Base-by-base conservation (phyloP, 1,140 invertebrate species). In the Platorchestia sp. region DNA sequence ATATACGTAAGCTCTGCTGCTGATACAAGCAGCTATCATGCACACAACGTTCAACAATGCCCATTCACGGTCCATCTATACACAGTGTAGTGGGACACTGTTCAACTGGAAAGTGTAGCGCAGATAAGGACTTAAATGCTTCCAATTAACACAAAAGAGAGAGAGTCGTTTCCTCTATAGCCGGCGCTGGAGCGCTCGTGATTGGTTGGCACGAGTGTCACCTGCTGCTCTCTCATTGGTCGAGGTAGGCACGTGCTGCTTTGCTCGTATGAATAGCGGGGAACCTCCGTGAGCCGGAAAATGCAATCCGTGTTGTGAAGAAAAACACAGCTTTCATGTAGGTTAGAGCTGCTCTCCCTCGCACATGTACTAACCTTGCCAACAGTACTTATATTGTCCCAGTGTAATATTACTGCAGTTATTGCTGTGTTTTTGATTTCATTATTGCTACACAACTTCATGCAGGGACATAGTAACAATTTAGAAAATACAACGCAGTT, bases 91-190 rank as follows among this genome's bases (percentile, higher is more conserved):
- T 22, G 59, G 27, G 59, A 75, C 59, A 14, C 59, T 75, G 59
- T 45, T 90, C 87, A 90, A 42, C 87, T 90, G 87, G 87, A 90
- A 90, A 90, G 87, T 90, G 44, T 90, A 90, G 7, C 87, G 87
- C 87, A 90, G 87, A 90, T 90, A 90, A 90, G 87, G 44, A 36
- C 87, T 43, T 90, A 90, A 90, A 90, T 90, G 87, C 87, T 90
- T 43, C 87, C 87, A 90, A 90, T 90, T 90, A 90, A 90, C 87
- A 90, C 87, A 90, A 90, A 90, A 75, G 59, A 51, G 47, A 51
- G 47, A 51, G 47, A 75, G 59, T 36, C 59, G 27, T 75, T 22
- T 75, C 59, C 59, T 75, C 87, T 90, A 43, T 42, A 44, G 87
- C 87, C 27, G 14, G 27, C 42, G 22, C 41, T 90, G 14, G 41